phyloP scores from a whole-genome alignment of 2,888 invertebrate species.

The Drosophila diplacantha region DNA sequence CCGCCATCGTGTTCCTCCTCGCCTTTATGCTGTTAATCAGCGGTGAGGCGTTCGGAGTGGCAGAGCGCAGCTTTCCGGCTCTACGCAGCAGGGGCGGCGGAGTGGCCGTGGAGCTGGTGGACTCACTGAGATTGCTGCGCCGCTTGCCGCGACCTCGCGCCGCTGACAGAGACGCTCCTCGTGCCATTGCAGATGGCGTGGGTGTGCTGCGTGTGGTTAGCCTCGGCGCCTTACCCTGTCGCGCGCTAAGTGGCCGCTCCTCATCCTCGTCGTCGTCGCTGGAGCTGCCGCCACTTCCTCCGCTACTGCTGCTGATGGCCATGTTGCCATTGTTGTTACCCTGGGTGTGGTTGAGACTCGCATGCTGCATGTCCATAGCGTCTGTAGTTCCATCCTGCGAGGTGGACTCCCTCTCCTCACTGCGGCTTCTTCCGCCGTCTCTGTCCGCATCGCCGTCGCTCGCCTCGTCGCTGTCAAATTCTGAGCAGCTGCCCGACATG shows the following conservation, averaged over 20 bases:
- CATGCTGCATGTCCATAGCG: constrained; percentile 61
- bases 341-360: constrained; percentile 44
- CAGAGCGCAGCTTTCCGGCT: constrained; percentile 51
- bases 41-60: constrained; percentile 55
- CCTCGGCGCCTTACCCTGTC: constrained; percentile 20
- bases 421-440: constrained; percentile 72
- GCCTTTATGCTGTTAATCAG: constrained; percentile 58
- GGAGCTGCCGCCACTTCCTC: constrained; percentile 60
- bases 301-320: constrained; percentile 70
- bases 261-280: constrained; percentile 47
- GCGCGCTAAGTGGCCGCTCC: constrained; percentile 22
- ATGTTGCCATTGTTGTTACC: constrained; percentile 65
- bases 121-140: constrained; percentile 61
- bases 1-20: constrained; percentile 55
- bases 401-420: constrained; percentile 69
- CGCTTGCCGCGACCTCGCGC: constrained; percentile 56
- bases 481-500: constrained; percentile 75
- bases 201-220: constrained; percentile 27
- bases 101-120: constrained; percentile 61
- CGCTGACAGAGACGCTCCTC: constrained; percentile 42
- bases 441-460: constrained; percentile 76
- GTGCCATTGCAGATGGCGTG: constrained; percentile 21
- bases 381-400: constrained; percentile 61
- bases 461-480: constrained; percentile 77
- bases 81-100: constrained; percentile 61